phyloP scores from a whole-genome alignment of 1,140 invertebrate genomes.

The Drosophila willistoni region DNA sequence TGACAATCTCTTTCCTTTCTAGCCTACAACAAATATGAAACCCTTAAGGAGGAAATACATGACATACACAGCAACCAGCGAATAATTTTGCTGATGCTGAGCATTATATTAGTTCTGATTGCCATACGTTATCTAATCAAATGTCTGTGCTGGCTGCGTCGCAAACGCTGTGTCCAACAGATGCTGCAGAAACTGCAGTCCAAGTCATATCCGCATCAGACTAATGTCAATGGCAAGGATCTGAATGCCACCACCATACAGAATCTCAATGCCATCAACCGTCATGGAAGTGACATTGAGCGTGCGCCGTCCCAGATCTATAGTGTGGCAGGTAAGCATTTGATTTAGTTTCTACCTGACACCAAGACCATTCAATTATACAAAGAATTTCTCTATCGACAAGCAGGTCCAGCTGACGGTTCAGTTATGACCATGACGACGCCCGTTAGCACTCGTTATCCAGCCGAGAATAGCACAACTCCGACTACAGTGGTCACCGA shows the following conservation, averaged over 20 bases:
- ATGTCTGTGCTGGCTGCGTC: slow-evolving; percentile 53
- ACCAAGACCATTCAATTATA: neutral
- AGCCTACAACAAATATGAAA: slow-evolving; percentile 65
- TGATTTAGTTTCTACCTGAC: slow-evolving; percentile 36
- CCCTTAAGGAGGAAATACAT: slow-evolving; percentile 62
- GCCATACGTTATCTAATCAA: slow-evolving; percentile 51
- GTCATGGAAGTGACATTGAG: slow-evolving; percentile 65
- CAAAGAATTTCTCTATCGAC: slow-evolving; percentile 20
- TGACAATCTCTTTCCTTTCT: neutral
- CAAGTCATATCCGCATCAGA: slow-evolving; percentile 44
- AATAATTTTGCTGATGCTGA: slow-evolving; percentile 62
- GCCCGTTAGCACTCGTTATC: slow-evolving; percentile 77
- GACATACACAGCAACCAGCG: slow-evolving; percentile 57
- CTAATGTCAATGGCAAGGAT: slow-evolving; percentile 66
- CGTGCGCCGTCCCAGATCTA: slow-evolving; percentile 75
- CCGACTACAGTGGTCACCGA: slow-evolving; percentile 71
- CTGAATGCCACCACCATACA: slow-evolving; percentile 75
- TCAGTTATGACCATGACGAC: slow-evolving; percentile 77
- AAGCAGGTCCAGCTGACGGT: slow-evolving; percentile 69
- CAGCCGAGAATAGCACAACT: slow-evolving; percentile 78
- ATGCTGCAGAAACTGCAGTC: slow-evolving; percentile 37
- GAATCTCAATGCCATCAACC: slow-evolving; percentile 74
- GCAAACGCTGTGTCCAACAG: slow-evolving; percentile 45
- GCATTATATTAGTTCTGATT: slow-evolving; percentile 57
- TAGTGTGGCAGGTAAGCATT: slow-evolving; percentile 74